A percentile compares a stretch with the other conserved stretches of the same genome.
Conservation (phyloP, 2,888 invertebrate genomes). For the Tipula vernalis region DNA sequence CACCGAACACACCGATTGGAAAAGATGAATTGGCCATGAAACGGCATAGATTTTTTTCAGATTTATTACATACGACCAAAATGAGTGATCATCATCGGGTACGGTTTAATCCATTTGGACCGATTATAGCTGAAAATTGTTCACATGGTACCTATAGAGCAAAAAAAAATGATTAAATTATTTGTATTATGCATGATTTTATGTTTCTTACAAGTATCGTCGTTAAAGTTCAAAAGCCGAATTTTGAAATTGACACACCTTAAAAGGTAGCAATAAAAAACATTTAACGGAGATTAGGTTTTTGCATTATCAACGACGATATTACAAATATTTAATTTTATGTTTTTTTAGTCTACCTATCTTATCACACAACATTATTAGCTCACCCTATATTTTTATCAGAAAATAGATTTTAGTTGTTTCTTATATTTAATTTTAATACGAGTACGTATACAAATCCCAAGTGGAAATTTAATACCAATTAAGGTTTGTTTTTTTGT, state of each 20-base stretch:
- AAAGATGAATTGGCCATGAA: conserved; percentile 64
- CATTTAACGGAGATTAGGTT: background rate
- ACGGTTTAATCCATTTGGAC: conserved; percentile 60
- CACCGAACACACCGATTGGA: conserved; percentile 63
- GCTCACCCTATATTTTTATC: background rate
- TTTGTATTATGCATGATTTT: background rate
- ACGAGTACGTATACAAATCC: background rate
- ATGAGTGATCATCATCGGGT: conserved; percentile 63
- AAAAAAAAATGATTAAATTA: background rate
- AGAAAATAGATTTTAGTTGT: background rate
- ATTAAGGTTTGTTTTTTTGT: background rate
- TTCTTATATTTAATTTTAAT: background rate
- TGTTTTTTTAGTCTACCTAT: background rate
- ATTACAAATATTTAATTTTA: background rate
- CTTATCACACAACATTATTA: background rate
- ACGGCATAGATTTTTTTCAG: conserved; percentile 66
- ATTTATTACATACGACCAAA: conserved; percentile 58
- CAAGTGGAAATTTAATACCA: background rate
- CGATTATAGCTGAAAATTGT: conserved; percentile 27
- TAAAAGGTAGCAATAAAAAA: background rate
- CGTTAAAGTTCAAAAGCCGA: background rate
- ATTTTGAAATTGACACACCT: background rate
- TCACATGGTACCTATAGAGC: background rate
- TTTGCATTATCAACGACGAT: background rate
- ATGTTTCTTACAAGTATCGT: background rate